Evolutionary conservation across 2,113 vertebrate species (phyloP).

Genomic region (Nettapus auritus): DNA sequence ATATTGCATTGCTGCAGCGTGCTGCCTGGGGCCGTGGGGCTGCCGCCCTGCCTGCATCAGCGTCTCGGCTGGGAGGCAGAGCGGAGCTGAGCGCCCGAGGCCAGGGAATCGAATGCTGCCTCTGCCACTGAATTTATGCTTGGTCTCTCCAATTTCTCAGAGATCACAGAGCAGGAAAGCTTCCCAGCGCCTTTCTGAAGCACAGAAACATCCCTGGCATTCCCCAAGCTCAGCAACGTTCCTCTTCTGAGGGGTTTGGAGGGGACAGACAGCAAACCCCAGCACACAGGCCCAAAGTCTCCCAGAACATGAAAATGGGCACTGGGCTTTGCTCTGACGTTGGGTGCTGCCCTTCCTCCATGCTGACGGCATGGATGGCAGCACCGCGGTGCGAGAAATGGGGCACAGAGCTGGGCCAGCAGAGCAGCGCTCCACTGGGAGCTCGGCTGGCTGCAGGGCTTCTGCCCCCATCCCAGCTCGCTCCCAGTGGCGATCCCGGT

Average conservation of each 20-base stretch:
- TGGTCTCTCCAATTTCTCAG: neutral
- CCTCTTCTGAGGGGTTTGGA: neutral
- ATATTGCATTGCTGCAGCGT: accelerated
- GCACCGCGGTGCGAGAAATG: accelerated
- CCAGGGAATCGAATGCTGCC: neutral
- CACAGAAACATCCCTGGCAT: neutral
- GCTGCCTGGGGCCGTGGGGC: accelerated
- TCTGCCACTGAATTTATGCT: accelerated
- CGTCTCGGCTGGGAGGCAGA: neutral
- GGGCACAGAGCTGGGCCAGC: accelerated
- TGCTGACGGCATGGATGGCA: accelerated
- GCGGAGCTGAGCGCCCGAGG: accelerated
- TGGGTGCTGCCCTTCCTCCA: accelerated
- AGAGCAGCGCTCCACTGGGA: accelerated
- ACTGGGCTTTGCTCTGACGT: accelerated
- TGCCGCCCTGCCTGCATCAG: neutral
- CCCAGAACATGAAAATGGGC: neutral
- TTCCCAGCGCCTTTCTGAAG: neutral
- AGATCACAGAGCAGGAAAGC: accelerated
- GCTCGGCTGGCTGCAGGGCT: neutral
- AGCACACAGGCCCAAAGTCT: accelerated
- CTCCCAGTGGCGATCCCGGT: accelerated
- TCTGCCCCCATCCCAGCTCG: neutral
- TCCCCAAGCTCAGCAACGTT: neutral
- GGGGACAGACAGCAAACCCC: neutral